These are phyloP conservation scores for Melanchra persicariae DNA, from an alignment of 2,888 invertebrate species.

Conservation along the genomic window DNA sequence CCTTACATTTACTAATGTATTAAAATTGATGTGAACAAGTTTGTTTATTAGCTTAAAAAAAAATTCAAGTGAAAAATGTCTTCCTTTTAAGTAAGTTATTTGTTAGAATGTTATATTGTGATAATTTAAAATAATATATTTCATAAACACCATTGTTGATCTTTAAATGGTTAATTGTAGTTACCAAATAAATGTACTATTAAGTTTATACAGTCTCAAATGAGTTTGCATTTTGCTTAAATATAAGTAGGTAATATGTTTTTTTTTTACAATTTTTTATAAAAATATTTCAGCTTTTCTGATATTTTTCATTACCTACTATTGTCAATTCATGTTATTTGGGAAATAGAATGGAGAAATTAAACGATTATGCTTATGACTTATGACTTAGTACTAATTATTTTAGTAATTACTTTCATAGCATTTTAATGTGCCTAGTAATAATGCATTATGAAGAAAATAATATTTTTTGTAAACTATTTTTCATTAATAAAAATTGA, in stretches of 20 bases:
- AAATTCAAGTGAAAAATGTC: slow-evolving; percentile 63
- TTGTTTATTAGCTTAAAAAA: slow-evolving; percentile 64
- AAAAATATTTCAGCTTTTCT: slow-evolving; percentile 8
- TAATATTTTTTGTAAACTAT: slow-evolving; percentile 58
- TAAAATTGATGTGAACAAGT: slow-evolving; percentile 52
- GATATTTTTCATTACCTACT: background rate
- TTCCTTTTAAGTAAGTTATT: slow-evolving; percentile 71
- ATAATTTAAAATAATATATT: slow-evolving; percentile 69
- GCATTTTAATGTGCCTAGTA: slow-evolving; percentile 30
- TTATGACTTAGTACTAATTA: slow-evolving; percentile 25
- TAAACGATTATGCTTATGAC: background rate
- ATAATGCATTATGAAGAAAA: slow-evolving; percentile 33
- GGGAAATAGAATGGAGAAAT: slow-evolving; percentile 10
- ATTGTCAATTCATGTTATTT: slow-evolving; percentile 29
- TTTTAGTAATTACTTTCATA: slow-evolving; percentile 36
- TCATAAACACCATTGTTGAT: slow-evolving; percentile 47
- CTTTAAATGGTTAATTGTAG: slow-evolving; percentile 53
- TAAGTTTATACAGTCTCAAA: slow-evolving; percentile 48
- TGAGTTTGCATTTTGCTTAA: slow-evolving; percentile 32
- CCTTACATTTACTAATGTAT: slow-evolving; percentile 69
- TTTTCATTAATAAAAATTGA: slow-evolving; percentile 56
- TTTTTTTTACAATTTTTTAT: slow-evolving; percentile 33
- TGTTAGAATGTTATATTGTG: slow-evolving; percentile 70
- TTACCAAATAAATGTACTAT: slow-evolving; percentile 63
- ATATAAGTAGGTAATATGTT: background rate